Evolutionary conservation across 2,113 vertebrate genomes (phyloP).

Genomic region (Collichthys lucidus): DNA sequence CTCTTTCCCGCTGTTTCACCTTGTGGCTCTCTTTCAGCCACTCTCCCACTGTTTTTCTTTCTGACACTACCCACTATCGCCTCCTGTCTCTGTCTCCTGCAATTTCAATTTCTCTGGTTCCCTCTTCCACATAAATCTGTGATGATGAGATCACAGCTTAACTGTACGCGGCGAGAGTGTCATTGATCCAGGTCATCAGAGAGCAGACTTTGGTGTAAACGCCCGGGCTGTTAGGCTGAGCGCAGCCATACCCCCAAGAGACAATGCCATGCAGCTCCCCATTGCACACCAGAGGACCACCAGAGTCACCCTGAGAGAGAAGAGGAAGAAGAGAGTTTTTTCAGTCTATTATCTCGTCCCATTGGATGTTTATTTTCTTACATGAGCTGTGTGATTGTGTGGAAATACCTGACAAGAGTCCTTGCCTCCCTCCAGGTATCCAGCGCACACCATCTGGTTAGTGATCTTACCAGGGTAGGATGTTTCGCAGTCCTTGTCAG

Average conservation of each 20-base stretch:
- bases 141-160: constrained; percentile 56
- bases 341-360: not conserved
- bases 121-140: constrained; percentile 10
- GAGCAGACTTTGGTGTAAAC: constrained; percentile 86
- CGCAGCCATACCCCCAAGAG: constrained; percentile 85
- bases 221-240: constrained; percentile 75
- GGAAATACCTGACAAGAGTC: constrained; percentile 85
- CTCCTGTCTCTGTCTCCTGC: constrained; percentile 42
- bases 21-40: not conserved
- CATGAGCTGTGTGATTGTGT: not conserved
- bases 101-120: constrained; percentile 17
- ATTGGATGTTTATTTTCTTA: not conserved
- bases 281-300: constrained; percentile 84
- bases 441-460: constrained; percentile 83
- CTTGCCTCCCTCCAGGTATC: constrained; percentile 83
- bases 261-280: constrained; percentile 83
- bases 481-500: constrained; percentile 58
- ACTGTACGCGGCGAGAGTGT: constrained; percentile 76
- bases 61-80: constrained; percentile 32
- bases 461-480: constrained; percentile 82
- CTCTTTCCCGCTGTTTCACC: not conserved
- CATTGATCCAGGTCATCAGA: constrained; percentile 81
- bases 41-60: constrained; percentile 20
- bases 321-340: not conserved
- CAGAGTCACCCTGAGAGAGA: constrained; percentile 83